Conservation (phyloP, 2,888 invertebrate species). For the Spilosoma lubricipeda region DNA sequence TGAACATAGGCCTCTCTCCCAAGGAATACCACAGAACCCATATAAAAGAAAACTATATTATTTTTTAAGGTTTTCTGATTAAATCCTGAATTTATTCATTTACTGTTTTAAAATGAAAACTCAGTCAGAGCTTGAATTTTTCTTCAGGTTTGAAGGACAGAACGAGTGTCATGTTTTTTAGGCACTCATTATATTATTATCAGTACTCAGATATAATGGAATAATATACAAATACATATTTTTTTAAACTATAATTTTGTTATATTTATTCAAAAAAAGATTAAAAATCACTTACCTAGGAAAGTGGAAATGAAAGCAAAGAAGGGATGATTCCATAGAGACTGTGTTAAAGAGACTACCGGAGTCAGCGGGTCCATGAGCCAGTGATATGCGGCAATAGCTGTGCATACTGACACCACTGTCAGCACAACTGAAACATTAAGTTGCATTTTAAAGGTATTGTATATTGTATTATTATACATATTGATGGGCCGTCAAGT, state of each 20-base stretch:
- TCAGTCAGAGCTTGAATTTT: neutral
- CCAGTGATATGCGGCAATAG: slow-evolving; percentile 98
- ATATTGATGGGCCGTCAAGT: no score
- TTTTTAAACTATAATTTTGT: neutral
- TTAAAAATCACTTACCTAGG: slow-evolving; percentile 87
- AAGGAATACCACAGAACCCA: no score
- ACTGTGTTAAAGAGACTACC: slow-evolving; percentile 96
- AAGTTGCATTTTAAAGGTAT: slow-evolving; percentile 4
- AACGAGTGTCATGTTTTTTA: neutral
- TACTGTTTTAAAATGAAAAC: no score
- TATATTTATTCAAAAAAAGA: neutral
- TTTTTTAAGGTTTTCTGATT: no score
- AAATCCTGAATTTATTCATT: no score
- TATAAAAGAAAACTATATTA: no score
- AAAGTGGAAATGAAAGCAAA: slow-evolving; percentile 95
- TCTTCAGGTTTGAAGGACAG: neutral
- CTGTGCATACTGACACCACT: slow-evolving; percentile 95
- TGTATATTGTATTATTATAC: no score
- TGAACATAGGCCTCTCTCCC: no score
- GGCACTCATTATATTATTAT: no score
- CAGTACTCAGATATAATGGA: no score
- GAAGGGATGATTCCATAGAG: slow-evolving; percentile 96
- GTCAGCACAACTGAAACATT: slow-evolving; percentile 91
- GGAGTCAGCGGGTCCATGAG: slow-evolving; percentile 97
- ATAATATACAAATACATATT: neutral